Percentiles rank a stretch among this genome's conserved stretches.
Conservation (phyloP, 2,888 invertebrate species). For the Stratiomys singularior region DNA sequence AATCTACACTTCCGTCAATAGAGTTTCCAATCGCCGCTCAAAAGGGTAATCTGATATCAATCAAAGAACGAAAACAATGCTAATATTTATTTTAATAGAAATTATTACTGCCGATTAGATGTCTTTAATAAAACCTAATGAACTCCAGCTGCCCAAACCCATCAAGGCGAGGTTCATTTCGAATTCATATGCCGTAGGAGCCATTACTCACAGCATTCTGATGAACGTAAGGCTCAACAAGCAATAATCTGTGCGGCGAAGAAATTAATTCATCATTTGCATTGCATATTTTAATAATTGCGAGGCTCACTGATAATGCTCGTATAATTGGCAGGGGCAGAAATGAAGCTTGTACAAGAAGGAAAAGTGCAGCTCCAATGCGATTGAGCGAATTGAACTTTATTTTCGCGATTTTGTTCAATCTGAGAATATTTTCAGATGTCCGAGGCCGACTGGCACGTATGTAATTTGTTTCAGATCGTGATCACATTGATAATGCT, state of each 20-base stretch:
- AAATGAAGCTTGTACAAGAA: background rate
- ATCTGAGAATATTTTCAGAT: background rate
- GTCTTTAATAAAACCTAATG: background rate
- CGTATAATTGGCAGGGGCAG: background rate
- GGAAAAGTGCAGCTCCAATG: background rate
- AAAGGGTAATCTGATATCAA: too few species aligned
- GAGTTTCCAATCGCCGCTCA: too few species aligned
- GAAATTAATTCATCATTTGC: conserved; percentile 29
- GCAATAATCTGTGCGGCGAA: conserved; percentile 25
- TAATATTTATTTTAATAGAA: background rate
- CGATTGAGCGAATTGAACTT: background rate
- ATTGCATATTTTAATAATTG: conserved; percentile 18
- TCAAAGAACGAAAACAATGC: too few species aligned
- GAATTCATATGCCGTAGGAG: background rate
- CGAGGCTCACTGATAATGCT: too few species aligned
- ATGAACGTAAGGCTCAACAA: conserved; percentile 7
- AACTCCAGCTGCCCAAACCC: background rate
- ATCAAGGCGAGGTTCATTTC: background rate
- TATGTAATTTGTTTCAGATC: conserved; percentile 9
- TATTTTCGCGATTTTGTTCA: background rate
- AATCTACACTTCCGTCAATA: too few species aligned
- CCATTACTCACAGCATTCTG: background rate
- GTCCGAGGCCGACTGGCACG: background rate
- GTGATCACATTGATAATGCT: background rate
- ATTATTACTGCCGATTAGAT: background rate